Percentiles rank a stretch among this genome's conserved stretches.
Evolutionary conservation across 2,888 invertebrate genomes (phyloP).

Genomic region (Vanessa cardui): DNA sequence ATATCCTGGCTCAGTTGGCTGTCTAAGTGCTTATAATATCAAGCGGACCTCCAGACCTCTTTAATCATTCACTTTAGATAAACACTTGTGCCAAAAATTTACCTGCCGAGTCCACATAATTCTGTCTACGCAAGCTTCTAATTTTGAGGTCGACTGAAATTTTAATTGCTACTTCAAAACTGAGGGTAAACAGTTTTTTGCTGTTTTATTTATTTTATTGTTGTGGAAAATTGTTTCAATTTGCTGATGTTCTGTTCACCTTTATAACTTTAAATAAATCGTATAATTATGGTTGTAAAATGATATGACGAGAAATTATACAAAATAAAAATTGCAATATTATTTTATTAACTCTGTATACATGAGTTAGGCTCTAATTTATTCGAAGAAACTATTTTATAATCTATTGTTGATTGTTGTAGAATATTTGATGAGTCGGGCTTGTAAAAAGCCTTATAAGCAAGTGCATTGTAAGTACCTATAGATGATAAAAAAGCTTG

Average conservation of each 20-base stretch:
- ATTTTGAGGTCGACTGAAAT: conserved; percentile 7
- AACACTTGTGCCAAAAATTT: conserved; percentile 26
- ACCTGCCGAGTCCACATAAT: conserved; percentile 5
- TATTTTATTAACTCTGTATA: no score
- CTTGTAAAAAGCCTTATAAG: no score
- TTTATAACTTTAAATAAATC: background rate
- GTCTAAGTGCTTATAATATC: conserved; percentile 23
- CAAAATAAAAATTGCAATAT: no score
- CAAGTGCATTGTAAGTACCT: no score
- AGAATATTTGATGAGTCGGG: no score
- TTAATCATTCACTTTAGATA: conserved; percentile 28
- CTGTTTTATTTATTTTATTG: background rate
- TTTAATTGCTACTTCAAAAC: conserved; percentile 5
- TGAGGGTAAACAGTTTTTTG: conserved; percentile 4
- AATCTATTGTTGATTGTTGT: no score
- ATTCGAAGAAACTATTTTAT: no score
- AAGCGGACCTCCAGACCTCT: conserved; percentile 21
- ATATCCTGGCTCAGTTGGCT: conserved; percentile 25
- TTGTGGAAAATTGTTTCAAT: background rate
- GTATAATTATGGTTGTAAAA: background rate
- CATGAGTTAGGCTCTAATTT: no score
- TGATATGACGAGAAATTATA: background rate
- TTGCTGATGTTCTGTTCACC: background rate
- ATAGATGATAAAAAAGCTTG: no score
- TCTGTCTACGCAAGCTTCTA: conserved; percentile 2